These are phyloP conservation scores for Drosophila picticornis DNA, from an alignment of 2,888 invertebrate species.

Conservation along the genomic window DNA sequence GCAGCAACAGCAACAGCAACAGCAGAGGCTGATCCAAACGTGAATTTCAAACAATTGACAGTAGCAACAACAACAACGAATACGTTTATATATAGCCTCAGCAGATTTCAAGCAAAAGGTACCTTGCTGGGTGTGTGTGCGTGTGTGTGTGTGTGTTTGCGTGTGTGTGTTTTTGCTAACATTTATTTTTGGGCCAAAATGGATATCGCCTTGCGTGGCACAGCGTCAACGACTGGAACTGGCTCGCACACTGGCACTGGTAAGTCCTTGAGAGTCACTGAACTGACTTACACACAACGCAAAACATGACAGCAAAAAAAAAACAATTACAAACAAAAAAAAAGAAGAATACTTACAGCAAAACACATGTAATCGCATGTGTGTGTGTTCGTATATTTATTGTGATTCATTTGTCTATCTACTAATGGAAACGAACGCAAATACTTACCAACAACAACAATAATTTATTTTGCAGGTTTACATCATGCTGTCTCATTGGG, in stretches of 20 bases:
- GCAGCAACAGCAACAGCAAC: conserved; percentile 21
- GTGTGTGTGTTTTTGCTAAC: conserved; percentile 55
- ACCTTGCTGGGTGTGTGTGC: conserved; percentile 20
- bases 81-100: conserved; percentile 56
- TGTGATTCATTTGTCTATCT: conserved; percentile 51
- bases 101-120: conserved; percentile 31
- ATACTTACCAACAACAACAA: conserved; percentile 33
- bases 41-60: conserved; percentile 26
- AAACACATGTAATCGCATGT: conserved; percentile 29
- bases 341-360: conserved; percentile 11
- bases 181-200: conserved; percentile 71
- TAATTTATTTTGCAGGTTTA: conserved; percentile 80
- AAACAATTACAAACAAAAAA: conserved; percentile 3
- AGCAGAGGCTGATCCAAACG: conserved; percentile 26
- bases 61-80: conserved; percentile 37
- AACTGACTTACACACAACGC: conserved; percentile 40
- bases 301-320: conserved; percentile 27
- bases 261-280: conserved; percentile 72
- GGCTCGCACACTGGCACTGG: conserved; percentile 57
- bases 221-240: conserved; percentile 53
- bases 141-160: conserved; percentile 25
- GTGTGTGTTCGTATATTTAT: conserved; percentile 18
- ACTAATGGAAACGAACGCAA: conserved; percentile 32
- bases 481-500: conserved; percentile 86
- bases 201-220: conserved; percentile 76